A percentile compares a stretch with the other conserved stretches of the same genome.
These are phyloP conservation scores for Onthophagus taurus DNA, from an alignment of 1,140 invertebrate genomes.

Conservation along the genomic window DNA sequence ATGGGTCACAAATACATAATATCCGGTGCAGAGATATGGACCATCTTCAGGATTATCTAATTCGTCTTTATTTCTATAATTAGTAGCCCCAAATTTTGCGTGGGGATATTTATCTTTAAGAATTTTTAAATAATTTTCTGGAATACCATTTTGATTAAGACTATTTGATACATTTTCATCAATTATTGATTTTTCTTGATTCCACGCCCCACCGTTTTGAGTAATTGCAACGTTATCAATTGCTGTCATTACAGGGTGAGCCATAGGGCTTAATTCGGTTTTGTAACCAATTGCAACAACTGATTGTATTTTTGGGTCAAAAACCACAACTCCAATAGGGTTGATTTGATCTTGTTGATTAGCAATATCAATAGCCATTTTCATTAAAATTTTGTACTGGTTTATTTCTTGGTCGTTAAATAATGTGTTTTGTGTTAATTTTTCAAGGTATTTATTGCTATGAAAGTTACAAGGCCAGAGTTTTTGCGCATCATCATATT, in stretches of 20 bases:
- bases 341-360: slow-evolving; percentile 14
- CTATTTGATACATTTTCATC: no score
- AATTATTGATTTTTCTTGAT: neutral
- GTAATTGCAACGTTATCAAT: slow-evolving; percentile 74
- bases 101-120: slow-evolving; percentile 24
- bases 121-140: slow-evolving; percentile 18
- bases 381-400: slow-evolving; percentile 53
- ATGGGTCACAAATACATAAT: slow-evolving; percentile 70
- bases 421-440: slow-evolving; percentile 48
- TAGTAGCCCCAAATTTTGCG: slow-evolving; percentile 26
- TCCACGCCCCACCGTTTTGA: slow-evolving; percentile 73
- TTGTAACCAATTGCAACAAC: slow-evolving; percentile 59
- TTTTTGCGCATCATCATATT: slow-evolving; percentile 51
- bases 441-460: slow-evolving; percentile 61
- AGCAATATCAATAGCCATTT: slow-evolving; percentile 47
- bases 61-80: slow-evolving; percentile 35
- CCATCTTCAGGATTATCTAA: slow-evolving; percentile 36
- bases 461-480: slow-evolving; percentile 83
- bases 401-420: slow-evolving; percentile 51
- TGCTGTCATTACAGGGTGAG: slow-evolving; percentile 78
- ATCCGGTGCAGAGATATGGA: slow-evolving; percentile 83
- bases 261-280: slow-evolving; percentile 56
- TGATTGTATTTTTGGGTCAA: slow-evolving; percentile 53
- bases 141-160: slow-evolving; percentile 24
- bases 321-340: slow-evolving; percentile 49